Percentiles rank a stretch among this genome's conserved stretches.
phyloP scores from a whole-genome alignment of 2,113 vertebrate genomes.

The human region DNA sequence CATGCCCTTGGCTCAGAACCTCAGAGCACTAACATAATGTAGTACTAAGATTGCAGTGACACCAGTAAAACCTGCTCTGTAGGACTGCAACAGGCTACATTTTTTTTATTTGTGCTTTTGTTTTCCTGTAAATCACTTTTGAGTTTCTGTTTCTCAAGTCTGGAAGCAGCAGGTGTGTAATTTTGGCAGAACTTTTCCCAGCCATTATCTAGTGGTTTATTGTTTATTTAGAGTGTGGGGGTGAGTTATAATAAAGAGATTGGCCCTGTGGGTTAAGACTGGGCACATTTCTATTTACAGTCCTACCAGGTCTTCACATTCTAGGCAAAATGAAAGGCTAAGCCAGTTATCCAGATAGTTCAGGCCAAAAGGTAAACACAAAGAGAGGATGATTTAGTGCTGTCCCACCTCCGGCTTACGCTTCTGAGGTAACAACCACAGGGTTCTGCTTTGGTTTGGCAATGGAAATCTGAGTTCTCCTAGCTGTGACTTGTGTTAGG shows the following conservation, averaged over 20 bases:
- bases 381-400: not conserved
- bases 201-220: not conserved
- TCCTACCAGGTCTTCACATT: not conserved
- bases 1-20: not conserved
- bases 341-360: not conserved
- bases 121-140: constrained; percentile 51
- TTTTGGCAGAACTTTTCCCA: not conserved
- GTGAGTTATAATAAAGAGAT: not conserved
- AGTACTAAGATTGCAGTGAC: not conserved
- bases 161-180: not conserved
- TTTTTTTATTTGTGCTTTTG: constrained; percentile 53
- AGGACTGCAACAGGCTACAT: not conserved
- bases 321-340: not conserved
- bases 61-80: constrained; percentile 21
- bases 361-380: not conserved
- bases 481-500: not conserved
- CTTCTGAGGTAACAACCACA: not conserved
- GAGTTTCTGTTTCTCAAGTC: constrained; percentile 56
- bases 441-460: not conserved
- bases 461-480: not conserved
- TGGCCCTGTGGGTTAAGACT: not conserved
- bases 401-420: not conserved
- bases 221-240: not conserved
- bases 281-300: not conserved
- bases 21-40: not conserved